Evolutionary conservation across 2,888 invertebrate species (phyloP).

Genomic region (Drosophila hamatofila): DNA sequence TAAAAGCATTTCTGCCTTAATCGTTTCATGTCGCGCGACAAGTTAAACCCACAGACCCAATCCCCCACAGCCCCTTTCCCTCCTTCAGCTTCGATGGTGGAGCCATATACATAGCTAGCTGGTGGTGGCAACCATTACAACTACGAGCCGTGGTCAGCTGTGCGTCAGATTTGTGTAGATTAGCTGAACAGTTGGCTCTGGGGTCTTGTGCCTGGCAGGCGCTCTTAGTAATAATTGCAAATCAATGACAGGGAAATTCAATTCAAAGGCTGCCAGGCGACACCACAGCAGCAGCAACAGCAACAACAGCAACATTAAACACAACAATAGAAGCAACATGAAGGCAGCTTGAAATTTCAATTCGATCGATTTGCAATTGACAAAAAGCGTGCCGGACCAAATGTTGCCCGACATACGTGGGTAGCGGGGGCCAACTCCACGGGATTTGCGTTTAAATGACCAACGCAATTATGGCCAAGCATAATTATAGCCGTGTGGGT

Average conservation of each 20-base stretch:
- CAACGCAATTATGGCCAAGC: conserved; percentile 65
- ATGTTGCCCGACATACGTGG: conserved; percentile 32
- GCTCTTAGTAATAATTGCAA: conserved; percentile 77
- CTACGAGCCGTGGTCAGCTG: conserved; percentile 50
- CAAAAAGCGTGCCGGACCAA: conserved; percentile 55
- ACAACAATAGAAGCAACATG: conserved; percentile 21
- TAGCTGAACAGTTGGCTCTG: conserved; percentile 43
- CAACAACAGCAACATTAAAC: conserved; percentile 23
- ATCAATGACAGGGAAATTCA: conserved; percentile 72
- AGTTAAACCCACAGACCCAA: conserved; percentile 39
- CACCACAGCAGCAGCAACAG: conserved; percentile 32
- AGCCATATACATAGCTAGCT: conserved; percentile 17
- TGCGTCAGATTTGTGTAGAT: conserved; percentile 57
- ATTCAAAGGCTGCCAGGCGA: conserved; percentile 61
- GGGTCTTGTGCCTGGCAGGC: conserved; percentile 49
- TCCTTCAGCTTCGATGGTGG: background rate
- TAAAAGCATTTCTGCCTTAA: conserved; percentile 74
- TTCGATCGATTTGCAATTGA: conserved; percentile 56
- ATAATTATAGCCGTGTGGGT: conserved; percentile 40
- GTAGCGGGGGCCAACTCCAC: conserved; percentile 10
- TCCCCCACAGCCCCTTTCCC: background rate
- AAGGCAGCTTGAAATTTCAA: conserved; percentile 56
- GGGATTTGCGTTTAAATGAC: conserved; percentile 62
- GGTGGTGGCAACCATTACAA: conserved; percentile 30
- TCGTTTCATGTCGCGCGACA: conserved; percentile 78